Base-by-base conservation (phyloP, 2,113 vertebrate species). In the Boleophthalmus pectinirostris region DNA sequence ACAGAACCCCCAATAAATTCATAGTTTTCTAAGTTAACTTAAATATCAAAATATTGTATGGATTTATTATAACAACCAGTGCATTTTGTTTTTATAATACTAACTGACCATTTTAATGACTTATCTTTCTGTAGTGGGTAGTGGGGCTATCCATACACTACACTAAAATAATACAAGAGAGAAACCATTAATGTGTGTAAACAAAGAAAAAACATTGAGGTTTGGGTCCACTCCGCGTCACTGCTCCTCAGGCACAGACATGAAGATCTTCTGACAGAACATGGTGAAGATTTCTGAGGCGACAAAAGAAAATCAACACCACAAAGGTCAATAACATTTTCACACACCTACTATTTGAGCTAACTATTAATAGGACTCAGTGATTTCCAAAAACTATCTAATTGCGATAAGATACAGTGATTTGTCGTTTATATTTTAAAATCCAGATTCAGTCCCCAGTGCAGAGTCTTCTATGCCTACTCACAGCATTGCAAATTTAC, bases 231-330 rank as follows among this genome's bases (percentile, higher is more conserved):
- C 47, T 38, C 70, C 8, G 51, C 16, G 0, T 87, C 70, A 85
- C 75, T 47, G 88, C 66, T 93, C 91, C 78, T 93, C 92, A 0
- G 92, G 92, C 80, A 93, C 92, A 60, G 92, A 84, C 92, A 93
- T 85, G 72, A 93, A 90, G 83, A 93, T 92, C 90, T 92, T 93
- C 90, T 93, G 92, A 86, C 92, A 93, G 87, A 92, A 91, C 87
- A 85, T 85, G 18, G 92, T 93, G 88, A 93, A 92, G 87, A 92
- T 90, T 86, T 92, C 92, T 93, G 88, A 70, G 83, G 77, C 87
- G 71, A 80, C 64, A 78, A 60, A 23, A 5, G 21, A 12, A 58
- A n/a, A 23, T 9, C 53, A 58, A 8, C 25, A 33, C 2, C 25
- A 61, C 14, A 33, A 10, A 13, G 5, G 51, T 53, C 51, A 53